These are phyloP conservation scores for Caenorhabditis sp. DNA, from an alignment of 2,888 invertebrate species.

Conservation along the genomic window DNA sequence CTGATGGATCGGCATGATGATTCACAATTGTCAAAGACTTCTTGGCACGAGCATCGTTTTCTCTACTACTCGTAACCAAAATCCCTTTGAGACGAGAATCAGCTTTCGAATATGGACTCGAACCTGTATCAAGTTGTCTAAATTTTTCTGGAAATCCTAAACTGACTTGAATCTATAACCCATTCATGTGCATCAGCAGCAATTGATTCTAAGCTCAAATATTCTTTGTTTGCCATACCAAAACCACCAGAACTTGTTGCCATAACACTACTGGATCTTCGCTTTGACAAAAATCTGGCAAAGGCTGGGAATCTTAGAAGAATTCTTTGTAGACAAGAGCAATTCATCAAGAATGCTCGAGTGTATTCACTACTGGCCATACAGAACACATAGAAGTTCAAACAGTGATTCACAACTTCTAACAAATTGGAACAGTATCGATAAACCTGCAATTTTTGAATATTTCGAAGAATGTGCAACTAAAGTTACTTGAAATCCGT, in stretches of 20 bases:
- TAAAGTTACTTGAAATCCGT: conserved; percentile 59
- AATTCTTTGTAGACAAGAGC: conserved; percentile 44
- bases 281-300: conserved; percentile 26
- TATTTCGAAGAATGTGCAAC: not conserved
- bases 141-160: no score
- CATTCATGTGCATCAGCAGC: conserved; percentile 11
- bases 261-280: conserved; percentile 40
- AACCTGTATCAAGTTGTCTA: no score
- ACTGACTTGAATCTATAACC: not conserved
- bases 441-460: conserved; percentile 57
- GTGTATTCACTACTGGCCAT: conserved; percentile 64
- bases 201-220: conserved; percentile 41
- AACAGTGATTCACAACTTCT: conserved; percentile 69
- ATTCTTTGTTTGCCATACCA: conserved; percentile 28
- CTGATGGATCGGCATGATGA: conserved; percentile 9
- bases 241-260: conserved; percentile 20
- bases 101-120: conserved; percentile 9
- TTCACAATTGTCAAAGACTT: conserved; percentile 47
- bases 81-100: conserved; percentile 29
- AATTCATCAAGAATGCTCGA: conserved; percentile 61
- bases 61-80: conserved; percentile 19
- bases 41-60: conserved; percentile 18
- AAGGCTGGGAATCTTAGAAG: conserved; percentile 29
- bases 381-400: conserved; percentile 71
- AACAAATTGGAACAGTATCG: conserved; percentile 66